These are phyloP conservation scores for Osmerus eperlanus DNA, from an alignment of 2,113 vertebrate species.

Conservation along the genomic window DNA sequence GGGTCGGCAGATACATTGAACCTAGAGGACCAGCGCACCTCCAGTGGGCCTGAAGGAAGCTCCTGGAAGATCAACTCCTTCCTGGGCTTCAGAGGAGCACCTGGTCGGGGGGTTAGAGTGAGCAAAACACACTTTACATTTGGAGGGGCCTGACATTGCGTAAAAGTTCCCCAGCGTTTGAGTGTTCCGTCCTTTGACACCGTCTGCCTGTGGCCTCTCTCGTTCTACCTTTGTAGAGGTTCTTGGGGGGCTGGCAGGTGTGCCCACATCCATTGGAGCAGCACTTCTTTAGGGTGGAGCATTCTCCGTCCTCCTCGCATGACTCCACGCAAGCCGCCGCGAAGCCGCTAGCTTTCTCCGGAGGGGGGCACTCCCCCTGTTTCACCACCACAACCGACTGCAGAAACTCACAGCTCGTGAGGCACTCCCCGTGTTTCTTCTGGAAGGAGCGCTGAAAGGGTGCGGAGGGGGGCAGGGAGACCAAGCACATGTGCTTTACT, in stretches of 20 bases:
- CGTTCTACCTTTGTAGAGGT: slow-evolving; percentile 82
- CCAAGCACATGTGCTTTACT: not conserved
- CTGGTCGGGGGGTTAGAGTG: slow-evolving; percentile 54
- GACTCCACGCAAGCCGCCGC: slow-evolving; percentile 92
- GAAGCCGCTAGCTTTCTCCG: slow-evolving; percentile 85
- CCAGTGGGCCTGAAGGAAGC: slow-evolving; percentile 72
- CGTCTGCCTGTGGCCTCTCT: too few relatives aligned
- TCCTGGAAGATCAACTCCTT: slow-evolving; percentile 85
- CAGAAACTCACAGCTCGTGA: slow-evolving; percentile 92
- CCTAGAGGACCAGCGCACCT: slow-evolving; percentile 86
- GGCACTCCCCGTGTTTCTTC: slow-evolving; percentile 88
- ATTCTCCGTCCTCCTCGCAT: slow-evolving; percentile 85
- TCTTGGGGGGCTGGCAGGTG: slow-evolving; percentile 88
- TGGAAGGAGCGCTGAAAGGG: slow-evolving; percentile 77
- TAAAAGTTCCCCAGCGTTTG: not conserved
- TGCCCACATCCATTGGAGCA: slow-evolving; percentile 90
- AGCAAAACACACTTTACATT: not conserved
- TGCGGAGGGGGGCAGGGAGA: not conserved
- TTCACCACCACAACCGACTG: slow-evolving; percentile 78
- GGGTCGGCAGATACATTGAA: slow-evolving; percentile 91
- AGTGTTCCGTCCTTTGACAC: too few relatives aligned
- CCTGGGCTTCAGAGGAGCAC: slow-evolving; percentile 86
- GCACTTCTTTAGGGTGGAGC: slow-evolving; percentile 86
- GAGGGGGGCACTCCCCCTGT: slow-evolving; percentile 86
- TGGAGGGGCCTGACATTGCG: not conserved